phyloP scores from a whole-genome alignment of 2,797 vertebrate species.

The Thalassophryne amazonica region DNA sequence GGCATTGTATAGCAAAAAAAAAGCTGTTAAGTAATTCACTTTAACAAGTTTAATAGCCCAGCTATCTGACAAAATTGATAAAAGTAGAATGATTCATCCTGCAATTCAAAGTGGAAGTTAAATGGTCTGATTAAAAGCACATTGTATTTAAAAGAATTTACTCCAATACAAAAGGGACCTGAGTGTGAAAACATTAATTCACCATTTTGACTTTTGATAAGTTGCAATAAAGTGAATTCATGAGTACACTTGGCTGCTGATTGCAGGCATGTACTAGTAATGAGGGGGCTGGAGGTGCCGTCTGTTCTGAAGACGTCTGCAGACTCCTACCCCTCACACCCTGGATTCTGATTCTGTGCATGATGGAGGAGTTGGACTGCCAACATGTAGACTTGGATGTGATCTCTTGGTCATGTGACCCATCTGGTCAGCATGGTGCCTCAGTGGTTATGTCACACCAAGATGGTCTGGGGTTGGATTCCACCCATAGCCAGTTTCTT shows the following conservation, averaged over 20 bases:
- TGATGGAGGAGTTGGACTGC: too few species aligned
- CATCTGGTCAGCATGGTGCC: too few species aligned
- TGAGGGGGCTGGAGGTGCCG: too few species aligned
- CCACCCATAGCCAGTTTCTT: too few species aligned
- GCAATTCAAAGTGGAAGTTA: not conserved
- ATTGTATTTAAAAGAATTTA: constrained; percentile 3
- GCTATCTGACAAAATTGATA: constrained; percentile 1
- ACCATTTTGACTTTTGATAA: constrained; percentile 9
- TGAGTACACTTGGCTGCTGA: not conserved
- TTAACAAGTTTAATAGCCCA: constrained; percentile 3
- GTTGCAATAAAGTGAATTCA: constrained; percentile 4
- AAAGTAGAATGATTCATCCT: constrained; percentile 20
- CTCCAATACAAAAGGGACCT: not conserved
- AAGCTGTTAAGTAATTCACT: not conserved
- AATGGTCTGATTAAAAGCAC: constrained; percentile 10
- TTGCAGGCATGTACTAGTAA: not conserved
- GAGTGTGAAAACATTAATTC: constrained; percentile 8
- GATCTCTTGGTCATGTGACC: too few species aligned
- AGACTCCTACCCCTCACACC: too few species aligned
- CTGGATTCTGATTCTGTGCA: too few species aligned
- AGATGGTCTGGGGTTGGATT: too few species aligned
- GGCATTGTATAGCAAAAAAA: too few species aligned
- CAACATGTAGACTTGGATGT: too few species aligned
- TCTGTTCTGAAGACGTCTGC: too few species aligned
- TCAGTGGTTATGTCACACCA: too few species aligned